Percentiles rank a stretch among this genome's conserved stretches.
phyloP scores from a whole-genome alignment of 2,888 invertebrate species.

The Ophion ventricosus region DNA sequence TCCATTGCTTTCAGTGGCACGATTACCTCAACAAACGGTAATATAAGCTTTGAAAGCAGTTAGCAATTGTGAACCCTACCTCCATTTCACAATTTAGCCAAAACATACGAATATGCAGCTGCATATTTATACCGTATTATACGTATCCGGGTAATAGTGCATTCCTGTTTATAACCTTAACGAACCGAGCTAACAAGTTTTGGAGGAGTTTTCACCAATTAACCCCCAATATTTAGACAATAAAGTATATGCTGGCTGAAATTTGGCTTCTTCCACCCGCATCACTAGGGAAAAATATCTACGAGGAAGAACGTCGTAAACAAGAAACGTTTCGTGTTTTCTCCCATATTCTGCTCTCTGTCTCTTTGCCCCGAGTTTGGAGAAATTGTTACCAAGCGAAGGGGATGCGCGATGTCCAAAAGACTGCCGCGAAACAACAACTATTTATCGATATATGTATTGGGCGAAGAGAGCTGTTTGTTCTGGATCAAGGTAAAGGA shows the following conservation, averaged over 20 bases:
- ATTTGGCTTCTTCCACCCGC: conserved; percentile 2
- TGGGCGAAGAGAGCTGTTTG: not conserved
- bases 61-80: not conserved
- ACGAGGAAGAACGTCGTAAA: not conserved
- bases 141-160: not conserved
- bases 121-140: not conserved
- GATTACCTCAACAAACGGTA: not conserved
- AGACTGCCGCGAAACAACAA: conserved; percentile 40
- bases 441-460: conserved; percentile 59
- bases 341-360: not conserved
- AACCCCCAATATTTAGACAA: conserved; percentile 4
- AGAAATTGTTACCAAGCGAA: not conserved
- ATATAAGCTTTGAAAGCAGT: conserved; percentile 9
- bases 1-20: not conserved
- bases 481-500: conserved; percentile 10
- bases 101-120: not conserved
- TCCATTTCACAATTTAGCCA: not conserved
- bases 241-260: conserved; percentile 13
- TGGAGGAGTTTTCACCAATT: conserved; percentile 1
- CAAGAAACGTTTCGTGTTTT: conserved; percentile 11
- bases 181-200: conserved; percentile 23
- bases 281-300: not conserved
- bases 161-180: conserved; percentile 6
- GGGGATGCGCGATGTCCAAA: conserved; percentile 16
- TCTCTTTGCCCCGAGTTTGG: not conserved